Base-by-base conservation (phyloP, 2,888 invertebrate genomes). In the Serripes groenlandicus region DNA sequence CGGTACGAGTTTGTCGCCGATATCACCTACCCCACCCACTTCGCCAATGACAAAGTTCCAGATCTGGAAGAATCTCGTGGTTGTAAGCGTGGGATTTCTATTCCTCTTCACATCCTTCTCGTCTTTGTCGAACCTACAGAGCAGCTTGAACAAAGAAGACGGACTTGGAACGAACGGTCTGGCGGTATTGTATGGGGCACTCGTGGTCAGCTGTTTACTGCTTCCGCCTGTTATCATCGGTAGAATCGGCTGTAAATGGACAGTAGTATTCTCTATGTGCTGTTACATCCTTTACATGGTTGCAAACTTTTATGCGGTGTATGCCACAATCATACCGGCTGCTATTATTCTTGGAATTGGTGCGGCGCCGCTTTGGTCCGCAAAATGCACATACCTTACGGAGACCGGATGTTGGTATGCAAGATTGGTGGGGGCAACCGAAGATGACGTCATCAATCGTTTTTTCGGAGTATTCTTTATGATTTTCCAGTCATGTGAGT, bases 401-500 rank as follows among this genome's bases (percentile, higher is more conserved):
- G 90, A 93, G 79, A 82, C 87, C 56, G 99, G 98, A 66, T 97
- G 97, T 86, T 97, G 97, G 89, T 98, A 98, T 95, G 98, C 99
- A 26, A 97, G 97, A 93, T 95, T 94, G 42, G 91, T 97, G 21
- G 97, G 97, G 91, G 97, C 97, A 93, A 90, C 93, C 34, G 97
- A 98, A 75, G 98, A 98, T 94, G 98, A 97, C 30, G 97, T 98
- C 91, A 98, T 99, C 90, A 98, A 98, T 78, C 96, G 98, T 92
- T 99, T 99, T 96, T 99, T 99, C 95, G 99, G 99, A 66, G 97
- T 99, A 96, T 99, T 99, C 96, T 99, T 99, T 96, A 96, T 99
- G 91, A 97, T 99, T 89, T 99, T 99, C 97, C 99, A 99, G 95
- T 97, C 98, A 26, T 97, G 99, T 91, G 98, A 98, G n/a, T n/a